A percentile compares a stretch with the other conserved stretches of the same genome.
Conservation (phyloP, 2,888 invertebrate genomes). For the Leucophenga maculata region DNA sequence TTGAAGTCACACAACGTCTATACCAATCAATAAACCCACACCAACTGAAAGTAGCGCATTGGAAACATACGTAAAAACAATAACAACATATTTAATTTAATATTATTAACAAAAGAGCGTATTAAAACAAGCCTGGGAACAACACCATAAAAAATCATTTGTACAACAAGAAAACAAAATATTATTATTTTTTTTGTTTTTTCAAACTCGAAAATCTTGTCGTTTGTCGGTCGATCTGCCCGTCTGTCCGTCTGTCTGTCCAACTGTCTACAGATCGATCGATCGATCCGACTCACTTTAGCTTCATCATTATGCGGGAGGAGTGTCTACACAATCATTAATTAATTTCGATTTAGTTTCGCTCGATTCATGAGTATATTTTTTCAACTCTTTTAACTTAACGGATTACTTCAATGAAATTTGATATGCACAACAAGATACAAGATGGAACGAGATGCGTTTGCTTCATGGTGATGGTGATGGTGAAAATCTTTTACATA, state of each 20-base stretch:
- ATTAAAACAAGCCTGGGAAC: slow-evolving; percentile 56
- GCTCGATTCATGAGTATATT: slow-evolving; percentile 45
- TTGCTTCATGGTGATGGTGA: no score
- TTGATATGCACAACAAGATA: slow-evolving; percentile 51
- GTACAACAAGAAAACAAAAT: slow-evolving; percentile 20
- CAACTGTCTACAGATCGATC: neutral
- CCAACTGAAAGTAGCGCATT: slow-evolving; percentile 2
- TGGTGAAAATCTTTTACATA: no score
- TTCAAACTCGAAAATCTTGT: neutral
- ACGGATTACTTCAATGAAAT: slow-evolving; percentile 46
- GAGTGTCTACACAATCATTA: slow-evolving; percentile 60
- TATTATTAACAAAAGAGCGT: slow-evolving; percentile 50
- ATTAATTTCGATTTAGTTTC: slow-evolving; percentile 62
- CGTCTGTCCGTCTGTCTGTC: neutral
- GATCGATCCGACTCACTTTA: neutral
- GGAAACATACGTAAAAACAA: slow-evolving; percentile 41
- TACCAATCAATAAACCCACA: slow-evolving; percentile 35
- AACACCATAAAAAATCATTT: slow-evolving; percentile 45
- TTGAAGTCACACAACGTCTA: slow-evolving; percentile 42
- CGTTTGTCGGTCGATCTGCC: neutral
- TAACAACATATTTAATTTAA: slow-evolving; percentile 62
- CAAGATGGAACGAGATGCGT: no score
- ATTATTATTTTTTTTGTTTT: neutral
- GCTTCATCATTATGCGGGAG: slow-evolving; percentile 58
- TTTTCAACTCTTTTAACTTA: slow-evolving; percentile 16